Conservation (phyloP, 2,113 vertebrate genomes). For the Dinomys branickii region DNA sequence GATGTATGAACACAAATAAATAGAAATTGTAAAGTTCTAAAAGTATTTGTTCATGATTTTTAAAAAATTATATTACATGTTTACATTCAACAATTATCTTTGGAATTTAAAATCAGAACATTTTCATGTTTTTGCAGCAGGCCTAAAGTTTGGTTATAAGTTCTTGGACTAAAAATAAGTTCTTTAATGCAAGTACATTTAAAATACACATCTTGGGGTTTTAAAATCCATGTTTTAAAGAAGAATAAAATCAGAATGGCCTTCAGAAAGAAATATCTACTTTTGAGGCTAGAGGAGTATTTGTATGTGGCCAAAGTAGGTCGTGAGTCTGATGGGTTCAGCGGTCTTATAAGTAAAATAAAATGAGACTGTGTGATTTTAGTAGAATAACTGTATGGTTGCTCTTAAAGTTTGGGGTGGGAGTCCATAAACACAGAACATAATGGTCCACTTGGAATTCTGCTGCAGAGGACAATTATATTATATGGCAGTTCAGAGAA, state of each 20-base stretch:
- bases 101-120: conserved; percentile 33
- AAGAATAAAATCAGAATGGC: neutral
- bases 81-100: neutral
- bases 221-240: conserved; percentile 40
- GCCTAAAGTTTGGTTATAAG: conserved; percentile 1
- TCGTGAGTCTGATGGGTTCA: neutral
- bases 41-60: conserved; percentile 6
- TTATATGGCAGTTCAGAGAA: neutral
- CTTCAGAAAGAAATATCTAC: conserved; percentile 15
- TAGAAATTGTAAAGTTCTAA: conserved; percentile 34
- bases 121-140: neutral
- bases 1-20: conserved; percentile 28
- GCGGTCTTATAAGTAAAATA: neutral
- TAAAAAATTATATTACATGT: neutral
- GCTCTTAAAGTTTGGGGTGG: neutral
- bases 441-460: neutral
- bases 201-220: neutral
- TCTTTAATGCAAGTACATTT: neutral
- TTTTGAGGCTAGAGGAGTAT: conserved; percentile 12
- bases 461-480: neutral
- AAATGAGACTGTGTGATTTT: neutral
- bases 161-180: neutral
- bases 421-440: neutral
- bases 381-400: neutral
- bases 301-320: neutral